Evolutionary conservation across 1,140 invertebrate genomes (phyloP), one percentile per base, ranked within the genome.

Genomic region (Lepeophtheirus salmonis): DNA sequence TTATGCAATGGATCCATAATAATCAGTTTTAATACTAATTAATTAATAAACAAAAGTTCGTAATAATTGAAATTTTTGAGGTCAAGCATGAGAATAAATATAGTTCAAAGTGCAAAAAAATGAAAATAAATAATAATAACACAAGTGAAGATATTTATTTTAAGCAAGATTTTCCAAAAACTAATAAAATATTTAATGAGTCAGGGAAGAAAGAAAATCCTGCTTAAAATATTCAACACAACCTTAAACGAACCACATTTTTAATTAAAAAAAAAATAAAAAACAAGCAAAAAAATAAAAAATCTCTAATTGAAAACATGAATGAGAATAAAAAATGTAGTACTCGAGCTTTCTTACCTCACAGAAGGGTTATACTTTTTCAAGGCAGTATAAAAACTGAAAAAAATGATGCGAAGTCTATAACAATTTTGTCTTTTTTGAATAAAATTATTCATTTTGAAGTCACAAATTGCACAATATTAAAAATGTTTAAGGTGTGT

Each of bases 401-500:
- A 62, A 62, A 58, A 56, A 23, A n/a, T 14, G 59, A 57, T 61
- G 14, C n/a, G n/a, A n/a, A n/a, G n/a, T n/a, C n/a, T n/a, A n/a
- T n/a, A n/a, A n/a, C n/a, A n/a, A n/a, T n/a, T n/a, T n/a, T n/a
- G n/a, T n/a, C n/a, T n/a, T n/a, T n/a, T n/a, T n/a, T n/a, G n/a
- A n/a, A n/a, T n/a, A n/a, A n/a, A n/a, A n/a, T n/a, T n/a, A n/a
- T n/a, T n/a, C n/a, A n/a, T n/a, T n/a, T n/a, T n/a, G n/a, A n/a
- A n/a, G n/a, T n/a, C n/a, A n/a, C n/a, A n/a, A n/a, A n/a, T n/a
- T n/a, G n/a, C n/a, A n/a, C n/a, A n/a, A n/a, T n/a, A n/a, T n/a
- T n/a, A n/a, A n/a, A n/a, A n/a, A n/a, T n/a, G n/a, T n/a, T n/a
- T n/a, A n/a, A n/a, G n/a, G n/a, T n/a, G n/a, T n/a, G n/a, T n/a